Conservation (phyloP, 2,113 vertebrate genomes). For the Phrynosoma blainvillii region DNA sequence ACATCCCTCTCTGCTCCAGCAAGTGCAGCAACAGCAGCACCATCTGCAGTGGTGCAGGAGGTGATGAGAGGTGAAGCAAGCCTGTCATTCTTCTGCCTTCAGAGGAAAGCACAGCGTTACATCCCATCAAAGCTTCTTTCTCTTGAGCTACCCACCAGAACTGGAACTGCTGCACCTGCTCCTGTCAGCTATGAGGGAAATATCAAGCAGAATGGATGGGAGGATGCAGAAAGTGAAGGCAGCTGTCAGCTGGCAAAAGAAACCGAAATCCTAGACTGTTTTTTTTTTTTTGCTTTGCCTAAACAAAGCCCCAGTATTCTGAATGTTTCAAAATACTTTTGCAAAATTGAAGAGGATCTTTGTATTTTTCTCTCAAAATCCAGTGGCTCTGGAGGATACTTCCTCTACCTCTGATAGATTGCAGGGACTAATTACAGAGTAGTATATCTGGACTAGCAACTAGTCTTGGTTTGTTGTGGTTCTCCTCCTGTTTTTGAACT, state of each 20-base stretch:
- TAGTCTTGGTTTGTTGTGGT: not conserved
- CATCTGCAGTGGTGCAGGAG: not conserved
- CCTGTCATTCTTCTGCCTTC: not conserved
- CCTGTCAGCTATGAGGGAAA: slow-evolving; percentile 22
- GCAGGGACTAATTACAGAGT: not conserved
- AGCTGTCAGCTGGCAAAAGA: slow-evolving; percentile 27
- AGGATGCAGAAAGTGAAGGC: slow-evolving; percentile 2
- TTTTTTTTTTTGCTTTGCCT: not conserved
- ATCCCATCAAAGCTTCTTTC: slow-evolving; percentile 23
- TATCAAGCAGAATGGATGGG: slow-evolving; percentile 27
- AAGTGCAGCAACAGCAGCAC: not conserved
- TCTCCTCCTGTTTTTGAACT: not conserved
- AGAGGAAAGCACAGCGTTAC: slow-evolving; percentile 21
- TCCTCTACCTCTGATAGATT: not conserved
- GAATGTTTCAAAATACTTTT: not conserved
- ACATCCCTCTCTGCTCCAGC: not conserved
- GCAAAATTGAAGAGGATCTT: not conserved
- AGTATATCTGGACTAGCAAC: not conserved
- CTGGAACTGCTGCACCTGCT: slow-evolving; percentile 53
- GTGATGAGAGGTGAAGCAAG: not conserved
- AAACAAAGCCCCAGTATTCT: not conserved
- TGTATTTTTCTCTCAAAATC: not conserved
- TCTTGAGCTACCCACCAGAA: slow-evolving; percentile 2
- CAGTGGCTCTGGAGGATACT: not conserved
- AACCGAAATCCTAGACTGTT: not conserved